Percentiles rank a stretch among this genome's conserved stretches.
These are phyloP conservation scores for Lethrus apterus DNA, from an alignment of 1,140 invertebrate genomes.

Conservation along the genomic window DNA sequence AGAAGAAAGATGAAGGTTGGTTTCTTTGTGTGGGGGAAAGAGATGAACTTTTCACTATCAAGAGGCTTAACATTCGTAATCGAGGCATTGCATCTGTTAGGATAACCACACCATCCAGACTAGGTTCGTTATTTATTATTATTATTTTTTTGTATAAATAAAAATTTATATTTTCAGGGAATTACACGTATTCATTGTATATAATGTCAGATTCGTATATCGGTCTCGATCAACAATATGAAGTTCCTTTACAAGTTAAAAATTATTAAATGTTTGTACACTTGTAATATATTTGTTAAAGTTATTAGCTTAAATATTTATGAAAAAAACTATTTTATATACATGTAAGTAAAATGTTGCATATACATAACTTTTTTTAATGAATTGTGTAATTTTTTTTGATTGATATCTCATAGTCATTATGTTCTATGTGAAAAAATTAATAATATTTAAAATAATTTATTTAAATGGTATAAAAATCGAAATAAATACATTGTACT, in stretches of 20 bases:
- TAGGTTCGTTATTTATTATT: conserved; percentile 22
- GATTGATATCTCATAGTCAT: too few species aligned
- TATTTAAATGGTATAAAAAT: too few species aligned
- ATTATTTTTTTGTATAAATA: background rate
- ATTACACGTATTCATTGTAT: conserved; percentile 71
- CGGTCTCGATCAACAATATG: conserved; percentile 92
- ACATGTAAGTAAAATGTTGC: too few species aligned
- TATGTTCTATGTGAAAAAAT: too few species aligned
- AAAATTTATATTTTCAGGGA: conserved; percentile 48
- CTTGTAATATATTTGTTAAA: too few species aligned
- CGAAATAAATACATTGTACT: too few species aligned
- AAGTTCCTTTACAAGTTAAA: conserved; percentile 46
- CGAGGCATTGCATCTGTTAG: conserved; percentile 37
- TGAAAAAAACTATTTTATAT: too few species aligned
- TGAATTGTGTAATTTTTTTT: too few species aligned
- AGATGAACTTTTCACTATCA: conserved; percentile 80
- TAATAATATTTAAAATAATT: too few species aligned
- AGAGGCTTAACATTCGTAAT: conserved; percentile 53
- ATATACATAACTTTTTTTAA: too few species aligned
- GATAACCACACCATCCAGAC: conserved; percentile 22
- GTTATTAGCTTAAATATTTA: too few species aligned
- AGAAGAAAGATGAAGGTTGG: conserved; percentile 94
- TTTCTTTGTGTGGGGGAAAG: conserved; percentile 81
- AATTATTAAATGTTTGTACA: background rate
- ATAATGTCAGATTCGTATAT: conserved; percentile 92